These are phyloP conservation scores for Leptodactylus fuscus DNA, from an alignment of 2,113 vertebrate genomes.

Conservation along the genomic window DNA sequence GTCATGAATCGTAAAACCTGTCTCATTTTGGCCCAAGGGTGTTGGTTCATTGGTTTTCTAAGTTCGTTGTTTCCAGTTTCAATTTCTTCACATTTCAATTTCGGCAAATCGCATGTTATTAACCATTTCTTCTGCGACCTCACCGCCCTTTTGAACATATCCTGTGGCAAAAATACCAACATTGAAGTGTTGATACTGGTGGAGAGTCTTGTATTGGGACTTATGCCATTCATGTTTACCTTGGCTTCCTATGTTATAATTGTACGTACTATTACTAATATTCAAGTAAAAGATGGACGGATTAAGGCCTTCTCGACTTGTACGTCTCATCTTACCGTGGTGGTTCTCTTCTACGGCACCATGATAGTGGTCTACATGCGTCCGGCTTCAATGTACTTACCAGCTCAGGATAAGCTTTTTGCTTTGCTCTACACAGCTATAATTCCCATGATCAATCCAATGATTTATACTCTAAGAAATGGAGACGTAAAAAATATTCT, in stretches of 20 bases:
- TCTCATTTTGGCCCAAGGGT: not conserved
- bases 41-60: slow-evolving; percentile 20
- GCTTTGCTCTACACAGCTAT: slow-evolving; percentile 62
- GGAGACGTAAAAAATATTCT: slow-evolving; percentile 44
- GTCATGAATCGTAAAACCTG: not conserved
- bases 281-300: not conserved
- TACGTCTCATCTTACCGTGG: slow-evolving; percentile 59
- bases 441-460: slow-evolving; percentile 65
- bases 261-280: not conserved
- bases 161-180: slow-evolving; percentile 6
- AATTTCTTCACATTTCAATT: not conserved
- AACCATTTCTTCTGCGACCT: slow-evolving; percentile 43
- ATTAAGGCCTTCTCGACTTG: slow-evolving; percentile 35
- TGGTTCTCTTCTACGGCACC: slow-evolving; percentile 60
- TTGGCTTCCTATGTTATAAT: slow-evolving; percentile 28
- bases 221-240: slow-evolving; percentile 24
- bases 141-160: slow-evolving; percentile 12
- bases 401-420: slow-evolving; percentile 59
- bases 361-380: slow-evolving; percentile 64
- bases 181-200: slow-evolving; percentile 23
- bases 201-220: slow-evolving; percentile 23
- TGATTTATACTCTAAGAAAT: slow-evolving; percentile 65
- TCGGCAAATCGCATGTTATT: not conserved
- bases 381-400: slow-evolving; percentile 41
- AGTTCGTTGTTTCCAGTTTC: slow-evolving; percentile 6